Base-by-base conservation (phyloP, 2,113 vertebrate species). In the Spizaetus ornatus region DNA sequence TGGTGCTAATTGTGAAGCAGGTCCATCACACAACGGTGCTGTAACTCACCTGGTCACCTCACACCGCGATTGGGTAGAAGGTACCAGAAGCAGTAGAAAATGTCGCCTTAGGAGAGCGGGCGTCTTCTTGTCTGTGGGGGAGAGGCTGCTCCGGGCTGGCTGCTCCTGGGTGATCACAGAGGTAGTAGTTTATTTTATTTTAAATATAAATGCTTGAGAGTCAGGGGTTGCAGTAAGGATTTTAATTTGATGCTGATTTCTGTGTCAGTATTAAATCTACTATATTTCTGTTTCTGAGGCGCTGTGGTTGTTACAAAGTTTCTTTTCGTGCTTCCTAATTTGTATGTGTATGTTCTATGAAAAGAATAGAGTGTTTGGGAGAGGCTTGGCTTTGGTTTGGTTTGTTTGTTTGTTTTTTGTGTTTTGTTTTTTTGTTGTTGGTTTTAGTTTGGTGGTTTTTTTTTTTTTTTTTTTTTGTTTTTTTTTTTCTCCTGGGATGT, bases 51-150 rank as follows among this genome's bases (percentile, higher is more conserved):
- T 59, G 45, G 16, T 12, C 7, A 1, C 21, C 13, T 34, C 26
- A 9, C 0, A 2, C 4, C 5, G 31, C 3, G 3, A 3, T 10
- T 3, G 1, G 0, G 0, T 2, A 11, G 82, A 66, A 86, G 21
- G 92, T 47, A 1, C 76, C 3, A 38, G 50, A 43, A 66, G 52
- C 5, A 16, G 31, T 7, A 2, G 8, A 4, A 29, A 20, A 27
- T 0, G 0, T 3, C 11, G 5, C 5, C 0, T 9, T 6, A 3
- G 42, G 0, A 3, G 1, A 9, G 27, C 4, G 43, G 7, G 0
- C 20, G 8, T 7, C 2, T 23, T 3, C 1, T 3, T 2, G 4
- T 1, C 2, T 13, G 5, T 0, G 2, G 3, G 8, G 10, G 11
- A 14, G 55, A 25, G 19, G 27, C 6, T 85, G 38, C 5, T 67